Conservation (phyloP, 2,797 vertebrate genomes). For the Iguana delicatissima region DNA sequence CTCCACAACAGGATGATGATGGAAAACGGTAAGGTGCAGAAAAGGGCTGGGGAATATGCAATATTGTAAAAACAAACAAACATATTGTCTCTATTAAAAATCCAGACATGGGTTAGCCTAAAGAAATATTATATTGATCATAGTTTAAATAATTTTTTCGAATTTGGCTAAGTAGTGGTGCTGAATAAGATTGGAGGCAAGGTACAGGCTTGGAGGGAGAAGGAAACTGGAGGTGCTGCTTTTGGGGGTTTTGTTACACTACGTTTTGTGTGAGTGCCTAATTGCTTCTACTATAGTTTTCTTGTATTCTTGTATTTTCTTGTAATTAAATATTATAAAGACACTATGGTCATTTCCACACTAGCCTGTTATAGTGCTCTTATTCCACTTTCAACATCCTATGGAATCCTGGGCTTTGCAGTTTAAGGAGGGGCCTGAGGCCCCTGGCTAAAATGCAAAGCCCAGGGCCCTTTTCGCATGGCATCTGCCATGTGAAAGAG, state of each 20-base stretch:
- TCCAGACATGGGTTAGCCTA: background rate
- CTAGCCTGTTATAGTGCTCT: too few relatives aligned
- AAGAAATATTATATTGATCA: background rate
- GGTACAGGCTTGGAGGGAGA: background rate
- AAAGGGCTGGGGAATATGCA: too few relatives aligned
- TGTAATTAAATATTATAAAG: background rate
- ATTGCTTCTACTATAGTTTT: background rate
- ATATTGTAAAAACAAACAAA: too few relatives aligned
- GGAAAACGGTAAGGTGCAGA: too few relatives aligned
- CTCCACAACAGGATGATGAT: too few relatives aligned
- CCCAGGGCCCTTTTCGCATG: too few relatives aligned
- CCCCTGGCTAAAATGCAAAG: background rate
- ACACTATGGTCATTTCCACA: too few relatives aligned
- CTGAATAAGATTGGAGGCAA: background rate
- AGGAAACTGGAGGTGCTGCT: background rate
- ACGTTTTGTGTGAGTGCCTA: background rate
- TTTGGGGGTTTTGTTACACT: background rate
- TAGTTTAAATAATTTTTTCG: background rate
- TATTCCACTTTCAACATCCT: too few relatives aligned
- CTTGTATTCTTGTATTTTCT: too few relatives aligned
- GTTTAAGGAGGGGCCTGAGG: too few relatives aligned
- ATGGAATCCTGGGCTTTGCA: too few relatives aligned
- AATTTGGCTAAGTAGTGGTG: background rate
- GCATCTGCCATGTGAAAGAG: too few relatives aligned
- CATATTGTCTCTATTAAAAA: background rate